Evolutionary conservation across 64 coral and sea anemone genomes (phyloP), one percentile per base, ranked within the genome.

Genomic region (Cladopsammia gracilis): DNA sequence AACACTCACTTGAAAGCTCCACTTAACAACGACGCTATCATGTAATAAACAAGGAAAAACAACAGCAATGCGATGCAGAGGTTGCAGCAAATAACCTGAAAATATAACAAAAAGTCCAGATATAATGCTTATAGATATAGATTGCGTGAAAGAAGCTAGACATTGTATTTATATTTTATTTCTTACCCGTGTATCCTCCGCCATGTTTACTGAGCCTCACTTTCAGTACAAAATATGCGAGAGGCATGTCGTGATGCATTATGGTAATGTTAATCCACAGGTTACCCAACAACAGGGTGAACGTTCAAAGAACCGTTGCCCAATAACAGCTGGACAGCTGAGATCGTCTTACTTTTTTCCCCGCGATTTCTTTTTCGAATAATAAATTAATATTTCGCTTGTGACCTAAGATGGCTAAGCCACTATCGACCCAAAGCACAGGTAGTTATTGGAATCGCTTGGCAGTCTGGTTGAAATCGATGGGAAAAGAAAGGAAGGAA

Each of bases 31-130:
- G 96, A 90, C n/a, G 93, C 93, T 8, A 95, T 58, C 96, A 98
- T 98, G 70, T 89, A 98, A 83, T 92, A 98, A 6, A 95, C 85
- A 11, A 95, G 82, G 49, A 92, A 98, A 92, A 98, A 98, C 73
- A 95, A 73, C 0, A 62, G 89, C 16, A 98, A 20, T 50, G 93
- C 89, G 23, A 97, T 74, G 26, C 77, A 73, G 5, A 97, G 84
- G 73, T 97, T 97, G 42, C 90, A 76, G 78, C 92, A 97, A 53
- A 97, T 90, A 75, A 97, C 80, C 96, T 97, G 62, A 67, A 49
- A 67, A 67, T 47, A 46, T 25, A 20, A 67, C 0, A 45, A 68
- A 47, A 64, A 11, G 13, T 59, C 14, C 54, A 42, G 16, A 6
- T 71, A 16, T 43, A 62, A 45, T 4, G 58, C 3, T 20, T 25